Conservation (phyloP, 2,113 vertebrate species). For the Ibidorhyncha struthersii region DNA sequence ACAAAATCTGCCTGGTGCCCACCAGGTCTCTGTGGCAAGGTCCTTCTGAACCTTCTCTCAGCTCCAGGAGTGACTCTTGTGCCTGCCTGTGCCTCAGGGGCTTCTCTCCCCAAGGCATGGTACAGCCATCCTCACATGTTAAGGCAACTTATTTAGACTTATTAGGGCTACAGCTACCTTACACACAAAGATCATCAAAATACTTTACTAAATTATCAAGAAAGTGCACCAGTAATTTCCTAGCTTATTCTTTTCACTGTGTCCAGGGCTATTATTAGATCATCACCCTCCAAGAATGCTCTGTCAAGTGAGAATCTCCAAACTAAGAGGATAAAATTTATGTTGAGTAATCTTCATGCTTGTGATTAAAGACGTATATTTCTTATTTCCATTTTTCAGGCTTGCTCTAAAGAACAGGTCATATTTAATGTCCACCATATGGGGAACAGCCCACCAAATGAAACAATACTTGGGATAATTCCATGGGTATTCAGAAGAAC, state of each 20-base stretch:
- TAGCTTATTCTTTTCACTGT: neutral
- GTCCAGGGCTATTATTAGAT: neutral
- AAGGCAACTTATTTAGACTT: neutral
- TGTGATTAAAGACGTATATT: neutral
- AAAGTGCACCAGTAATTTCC: neutral
- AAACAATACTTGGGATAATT: neutral
- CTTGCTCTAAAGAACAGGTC: neutral
- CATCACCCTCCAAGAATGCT: neutral
- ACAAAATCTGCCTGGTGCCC: neutral
- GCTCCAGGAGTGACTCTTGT: neutral
- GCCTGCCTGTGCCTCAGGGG: neutral
- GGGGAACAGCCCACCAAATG: neutral
- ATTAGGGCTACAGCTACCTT: neutral
- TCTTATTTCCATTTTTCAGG: neutral
- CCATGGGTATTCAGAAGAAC: neutral
- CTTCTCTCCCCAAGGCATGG: neutral
- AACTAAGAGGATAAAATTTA: neutral
- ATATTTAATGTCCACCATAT: neutral
- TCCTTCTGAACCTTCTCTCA: neutral
- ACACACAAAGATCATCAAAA: neutral
- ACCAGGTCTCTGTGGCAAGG: neutral
- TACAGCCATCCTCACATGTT: neutral
- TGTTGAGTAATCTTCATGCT: neutral
- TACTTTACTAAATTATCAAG: neutral
- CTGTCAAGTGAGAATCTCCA: neutral